phyloP scores from a whole-genome alignment of 2,113 vertebrate species.

The Grantiella picta region DNA sequence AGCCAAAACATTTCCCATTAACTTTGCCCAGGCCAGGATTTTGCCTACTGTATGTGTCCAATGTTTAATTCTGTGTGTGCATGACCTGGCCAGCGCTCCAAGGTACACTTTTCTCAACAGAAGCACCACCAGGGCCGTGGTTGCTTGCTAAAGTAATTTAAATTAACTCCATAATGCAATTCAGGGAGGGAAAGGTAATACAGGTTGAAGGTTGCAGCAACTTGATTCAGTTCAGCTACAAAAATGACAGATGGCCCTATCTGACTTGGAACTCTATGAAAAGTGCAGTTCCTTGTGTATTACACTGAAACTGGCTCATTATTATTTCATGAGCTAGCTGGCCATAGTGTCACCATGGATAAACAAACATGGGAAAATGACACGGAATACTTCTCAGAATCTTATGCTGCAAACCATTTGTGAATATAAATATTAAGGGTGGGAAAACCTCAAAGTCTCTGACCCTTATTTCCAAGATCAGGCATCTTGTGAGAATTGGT shows the following conservation, averaged over 20 bases:
- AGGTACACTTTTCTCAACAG: not conserved
- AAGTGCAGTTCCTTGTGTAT: not conserved
- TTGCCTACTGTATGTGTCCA: not conserved
- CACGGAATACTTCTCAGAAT: not conserved
- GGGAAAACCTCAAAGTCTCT: constrained; percentile 50
- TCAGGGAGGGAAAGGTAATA: not conserved
- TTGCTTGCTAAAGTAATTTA: not conserved
- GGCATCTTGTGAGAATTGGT: not conserved
- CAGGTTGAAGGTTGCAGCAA: not conserved
- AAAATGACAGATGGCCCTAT: not conserved
- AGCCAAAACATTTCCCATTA: not conserved
- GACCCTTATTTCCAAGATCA: constrained; percentile 33
- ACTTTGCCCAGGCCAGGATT: not conserved
- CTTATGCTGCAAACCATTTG: not conserved
- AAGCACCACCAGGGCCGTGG: not conserved
- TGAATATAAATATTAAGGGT: constrained; percentile 50
- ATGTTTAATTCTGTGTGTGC: not conserved
- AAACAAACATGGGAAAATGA: constrained; percentile 50
- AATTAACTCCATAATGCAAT: not conserved
- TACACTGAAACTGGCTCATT: not conserved
- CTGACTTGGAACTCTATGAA: not conserved
- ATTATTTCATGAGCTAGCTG: constrained; percentile 2
- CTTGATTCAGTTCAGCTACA: not conserved
- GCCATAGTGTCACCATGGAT: not conserved
- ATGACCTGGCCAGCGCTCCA: not conserved